Base-by-base conservation (phyloP, 1,140 invertebrate species). In the Drosophila punjabiensis region DNA sequence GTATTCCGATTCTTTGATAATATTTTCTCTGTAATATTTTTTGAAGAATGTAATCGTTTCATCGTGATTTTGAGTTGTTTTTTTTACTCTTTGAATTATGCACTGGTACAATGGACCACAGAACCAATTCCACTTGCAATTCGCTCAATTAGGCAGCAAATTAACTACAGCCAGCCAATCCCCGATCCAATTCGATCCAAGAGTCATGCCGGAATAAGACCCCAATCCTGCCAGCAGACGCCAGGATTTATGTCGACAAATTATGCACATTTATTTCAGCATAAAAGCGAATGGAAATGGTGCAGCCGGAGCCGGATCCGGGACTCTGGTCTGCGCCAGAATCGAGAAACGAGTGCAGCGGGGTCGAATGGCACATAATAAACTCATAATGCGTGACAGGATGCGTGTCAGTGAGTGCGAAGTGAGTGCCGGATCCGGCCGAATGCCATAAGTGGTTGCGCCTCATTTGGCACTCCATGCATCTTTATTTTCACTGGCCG, bases 251-350 rank as follows among this genome's bases (percentile, higher is more conserved):
- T 81, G 73, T 65, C 62, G 74, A 76, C 74, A 89, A 81, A 89
- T 89, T 79, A 81, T 88, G 84, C 84, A 88, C 84, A 87, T 88
- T 87, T 77, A 71, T 88, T 69, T 78, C 63, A 66, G 66, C 59
- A 74, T 75, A 75, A 75, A 74, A 74, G 69, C 71, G 32, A 74
- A 77, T 30, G 52, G 45, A 43, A 71, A 60, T 58, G 58, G 39
- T 56, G 53, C 69, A 73, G 64, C 60, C 58, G 35, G 10, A 68
- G 39, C 37, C 58, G 61, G 33, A 55, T 11, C 33, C 37, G 32
- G 33, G 52, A 28, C 59, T 30, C 39, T 18, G 35, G 35, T 37
- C 50, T 37, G 48, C 33, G 39, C 35, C 65, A 62, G 35, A 28
- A 41, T 18, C 30, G 41, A 35, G 33, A 41, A 43, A 32, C 30